Percentiles rank a stretch among this genome's conserved stretches.
phyloP scores from a whole-genome alignment of 2,888 invertebrate genomes.

The Argyra leucocephala region DNA sequence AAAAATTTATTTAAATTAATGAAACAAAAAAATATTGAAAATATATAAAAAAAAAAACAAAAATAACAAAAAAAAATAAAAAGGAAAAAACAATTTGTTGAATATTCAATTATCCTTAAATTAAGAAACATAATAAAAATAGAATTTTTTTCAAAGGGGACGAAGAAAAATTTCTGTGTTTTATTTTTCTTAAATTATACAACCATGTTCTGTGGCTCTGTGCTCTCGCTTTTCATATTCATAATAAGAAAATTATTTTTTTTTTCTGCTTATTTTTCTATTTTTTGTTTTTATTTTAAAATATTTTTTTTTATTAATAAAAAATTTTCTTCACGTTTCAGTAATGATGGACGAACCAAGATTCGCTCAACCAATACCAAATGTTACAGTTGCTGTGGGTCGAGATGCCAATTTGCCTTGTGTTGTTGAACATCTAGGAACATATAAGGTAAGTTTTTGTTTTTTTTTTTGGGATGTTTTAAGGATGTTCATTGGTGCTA shows the following conservation, averaged over 20 bases:
- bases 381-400: slow-evolving; percentile 83
- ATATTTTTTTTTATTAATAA: not conserved
- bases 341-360: slow-evolving; percentile 78
- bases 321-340: slow-evolving; percentile 42
- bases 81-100: too few species aligned
- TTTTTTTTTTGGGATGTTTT: too few species aligned
- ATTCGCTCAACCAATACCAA: slow-evolving; percentile 83
- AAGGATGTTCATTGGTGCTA: too few species aligned
- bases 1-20: not conserved
- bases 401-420: slow-evolving; percentile 82
- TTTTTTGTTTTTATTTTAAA: not conserved
- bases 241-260: not conserved
- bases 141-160: too few species aligned
- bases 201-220: too few species aligned
- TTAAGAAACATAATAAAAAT: not conserved
- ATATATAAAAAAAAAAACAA: too few species aligned
- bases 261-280: not conserved
- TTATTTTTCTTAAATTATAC: too few species aligned
- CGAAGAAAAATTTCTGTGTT: too few species aligned
- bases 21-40: not conserved
- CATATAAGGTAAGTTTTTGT: slow-evolving; percentile 62
- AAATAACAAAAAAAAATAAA: too few species aligned
- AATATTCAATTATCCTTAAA: not conserved
- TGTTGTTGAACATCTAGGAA: slow-evolving; percentile 80
- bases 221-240: too few species aligned